Evolutionary conservation across 2,797 vertebrate species (phyloP).

Genomic region (Hemibagrus guttatus): DNA sequence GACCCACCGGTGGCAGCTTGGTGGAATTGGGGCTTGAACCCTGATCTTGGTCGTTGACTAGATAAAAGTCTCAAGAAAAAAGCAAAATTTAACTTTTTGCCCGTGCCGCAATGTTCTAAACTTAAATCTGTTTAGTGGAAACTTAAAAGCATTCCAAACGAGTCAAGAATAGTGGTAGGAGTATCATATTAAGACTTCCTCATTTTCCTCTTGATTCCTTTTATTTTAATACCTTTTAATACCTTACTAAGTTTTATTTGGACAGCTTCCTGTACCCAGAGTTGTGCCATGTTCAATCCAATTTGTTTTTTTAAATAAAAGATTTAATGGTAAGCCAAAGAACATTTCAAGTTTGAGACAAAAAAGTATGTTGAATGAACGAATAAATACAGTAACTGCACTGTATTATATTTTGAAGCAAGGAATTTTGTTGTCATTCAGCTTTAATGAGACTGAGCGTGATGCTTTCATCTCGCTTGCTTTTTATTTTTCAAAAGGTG

Average conservation of each 20-base stretch:
- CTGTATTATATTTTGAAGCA: conserved; percentile 50
- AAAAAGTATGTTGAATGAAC: not conserved
- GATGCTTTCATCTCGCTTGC: conserved; percentile 44
- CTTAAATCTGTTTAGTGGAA: not conserved
- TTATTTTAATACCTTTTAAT: not conserved
- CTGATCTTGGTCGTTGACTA: no score
- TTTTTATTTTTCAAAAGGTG: conserved; percentile 64
- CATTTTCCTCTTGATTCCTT: not conserved
- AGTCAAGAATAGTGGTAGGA: not conserved
- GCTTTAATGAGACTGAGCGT: conserved; percentile 41
- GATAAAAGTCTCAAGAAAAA: not conserved
- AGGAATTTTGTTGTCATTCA: conserved; percentile 19
- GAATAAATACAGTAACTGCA: not conserved
- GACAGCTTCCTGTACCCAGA: not conserved
- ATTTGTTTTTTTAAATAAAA: not conserved
- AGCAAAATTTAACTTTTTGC: not conserved
- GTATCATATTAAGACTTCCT: not conserved
- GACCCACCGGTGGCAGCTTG: no score
- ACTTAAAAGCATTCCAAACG: not conserved
- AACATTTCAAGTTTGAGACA: not conserved
- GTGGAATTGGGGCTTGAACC: no score
- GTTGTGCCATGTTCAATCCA: not conserved
- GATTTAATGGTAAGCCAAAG: not conserved
- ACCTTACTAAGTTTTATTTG: not conserved
- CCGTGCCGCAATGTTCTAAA: not conserved